These are phyloP conservation scores for Panurus biarmicus DNA, from an alignment of 2,113 vertebrate species.

Conservation along the genomic window DNA sequence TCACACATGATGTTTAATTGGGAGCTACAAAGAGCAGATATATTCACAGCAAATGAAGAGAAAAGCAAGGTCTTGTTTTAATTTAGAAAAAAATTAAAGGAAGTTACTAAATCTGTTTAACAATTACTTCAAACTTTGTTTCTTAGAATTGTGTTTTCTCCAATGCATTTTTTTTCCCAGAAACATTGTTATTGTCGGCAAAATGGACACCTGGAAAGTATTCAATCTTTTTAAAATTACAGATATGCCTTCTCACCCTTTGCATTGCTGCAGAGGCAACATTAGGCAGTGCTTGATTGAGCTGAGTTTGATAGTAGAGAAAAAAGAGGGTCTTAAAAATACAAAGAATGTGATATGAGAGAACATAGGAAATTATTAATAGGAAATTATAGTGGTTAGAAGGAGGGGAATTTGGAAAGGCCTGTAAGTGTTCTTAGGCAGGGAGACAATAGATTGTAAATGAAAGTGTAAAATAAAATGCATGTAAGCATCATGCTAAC, in stretches of 20 bases:
- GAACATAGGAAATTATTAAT: background rate
- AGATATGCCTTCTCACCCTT: background rate
- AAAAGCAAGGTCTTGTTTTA: background rate
- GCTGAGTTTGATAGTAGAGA: background rate
- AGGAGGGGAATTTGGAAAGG: background rate
- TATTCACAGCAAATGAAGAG: background rate
- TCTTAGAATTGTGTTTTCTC: background rate
- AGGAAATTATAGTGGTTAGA: background rate
- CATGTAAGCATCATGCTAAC: background rate
- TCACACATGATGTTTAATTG: constrained; percentile 25
- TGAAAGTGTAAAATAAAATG: background rate
- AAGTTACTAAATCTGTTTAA: background rate
- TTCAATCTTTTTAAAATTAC: background rate
- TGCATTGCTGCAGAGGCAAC: background rate
- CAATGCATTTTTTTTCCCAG: background rate
- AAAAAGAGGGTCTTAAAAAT: background rate
- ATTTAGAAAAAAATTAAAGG: background rate
- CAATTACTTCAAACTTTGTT: background rate
- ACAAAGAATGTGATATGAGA: background rate
- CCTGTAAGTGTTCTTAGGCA: background rate
- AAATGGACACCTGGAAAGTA: background rate
- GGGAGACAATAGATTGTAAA: background rate
- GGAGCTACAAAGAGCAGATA: background rate
- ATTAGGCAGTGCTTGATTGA: background rate
- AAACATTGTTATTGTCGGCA: background rate